Percentiles rank a stretch among this genome's conserved stretches.
These are phyloP conservation scores for Hypselothyrea guttata DNA, from an alignment of 2,888 invertebrate genomes.

Conservation along the genomic window DNA sequence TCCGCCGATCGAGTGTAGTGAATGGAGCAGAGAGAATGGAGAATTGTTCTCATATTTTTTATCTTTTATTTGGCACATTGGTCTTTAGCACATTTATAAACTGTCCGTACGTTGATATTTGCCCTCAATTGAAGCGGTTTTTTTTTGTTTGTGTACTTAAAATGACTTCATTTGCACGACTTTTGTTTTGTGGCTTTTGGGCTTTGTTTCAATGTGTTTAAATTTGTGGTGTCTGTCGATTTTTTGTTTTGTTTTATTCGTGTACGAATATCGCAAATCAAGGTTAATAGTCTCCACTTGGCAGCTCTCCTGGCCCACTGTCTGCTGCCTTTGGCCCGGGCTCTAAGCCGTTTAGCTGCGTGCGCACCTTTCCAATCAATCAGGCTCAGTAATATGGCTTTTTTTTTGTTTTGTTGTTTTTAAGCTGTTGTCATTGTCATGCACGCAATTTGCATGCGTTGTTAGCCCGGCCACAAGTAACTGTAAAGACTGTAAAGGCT, in stretches of 20 bases:
- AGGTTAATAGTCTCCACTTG: constrained; percentile 52
- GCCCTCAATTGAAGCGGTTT: constrained; percentile 53
- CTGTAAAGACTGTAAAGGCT: constrained; percentile 42
- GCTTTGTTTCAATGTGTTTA: constrained; percentile 18
- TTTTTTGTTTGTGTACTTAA: constrained; percentile 38
- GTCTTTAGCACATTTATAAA: constrained; percentile 26
- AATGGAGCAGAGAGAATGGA: constrained; percentile 31
- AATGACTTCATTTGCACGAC: constrained; percentile 74
- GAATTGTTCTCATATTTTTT: constrained; percentile 4
- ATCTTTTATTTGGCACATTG: constrained; percentile 8
- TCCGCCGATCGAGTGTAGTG: no score
- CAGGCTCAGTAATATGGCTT: constrained; percentile 30
- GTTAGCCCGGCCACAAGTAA: constrained; percentile 37
- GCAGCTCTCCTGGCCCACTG: neutral
- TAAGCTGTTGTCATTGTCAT: constrained; percentile 41
- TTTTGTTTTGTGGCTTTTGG: constrained; percentile 19
- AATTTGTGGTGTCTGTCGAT: constrained; percentile 12
- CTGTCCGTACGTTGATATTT: constrained; percentile 30
- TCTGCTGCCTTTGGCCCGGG: neutral
- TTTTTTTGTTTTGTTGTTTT: constrained; percentile 19
- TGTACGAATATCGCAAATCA: constrained; percentile 48
- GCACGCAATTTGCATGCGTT: constrained; percentile 64
- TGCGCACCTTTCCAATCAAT: constrained; percentile 59
- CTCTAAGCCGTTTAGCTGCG: constrained; percentile 14
- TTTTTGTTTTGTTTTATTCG: constrained; percentile 26